Evolutionary conservation across 1,140 invertebrate species (phyloP).

Genomic region (Bombus soroeensis): DNA sequence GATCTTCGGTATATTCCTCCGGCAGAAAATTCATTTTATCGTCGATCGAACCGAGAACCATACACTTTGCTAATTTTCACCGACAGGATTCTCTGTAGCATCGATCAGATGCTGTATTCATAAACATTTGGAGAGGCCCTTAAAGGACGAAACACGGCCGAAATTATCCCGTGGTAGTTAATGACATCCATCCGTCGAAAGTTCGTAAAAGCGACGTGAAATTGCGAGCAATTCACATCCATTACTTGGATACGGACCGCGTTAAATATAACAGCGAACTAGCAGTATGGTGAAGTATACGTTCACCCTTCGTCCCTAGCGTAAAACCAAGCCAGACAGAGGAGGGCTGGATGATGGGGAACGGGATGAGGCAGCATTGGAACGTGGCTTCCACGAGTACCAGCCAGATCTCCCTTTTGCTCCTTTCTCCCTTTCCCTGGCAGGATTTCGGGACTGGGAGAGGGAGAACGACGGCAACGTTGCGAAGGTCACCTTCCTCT

Average conservation of each 20-base stretch:
- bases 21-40: no score
- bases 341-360: slow-evolving; percentile 1
- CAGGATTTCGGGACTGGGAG: background rate
- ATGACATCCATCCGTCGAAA: background rate
- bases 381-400: slow-evolving; percentile 45
- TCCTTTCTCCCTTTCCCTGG: background rate
- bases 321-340: slow-evolving; percentile 38
- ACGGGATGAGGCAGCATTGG: slow-evolving; percentile 19
- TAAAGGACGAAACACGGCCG: background rate
- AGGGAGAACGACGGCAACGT: slow-evolving; percentile 17
- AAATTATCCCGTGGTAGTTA: background rate
- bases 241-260: background rate
- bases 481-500: slow-evolving; percentile 66
- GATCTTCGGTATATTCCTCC: no score
- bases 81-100: no score
- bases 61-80: no score
- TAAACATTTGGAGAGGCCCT: background rate
- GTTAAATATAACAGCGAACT: background rate
- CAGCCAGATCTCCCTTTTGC: background rate
- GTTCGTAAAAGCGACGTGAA: background rate
- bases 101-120: background rate
- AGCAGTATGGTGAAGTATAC: background rate
- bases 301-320: slow-evolving; percentile 11
- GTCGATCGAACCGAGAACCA: no score
- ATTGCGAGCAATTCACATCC: background rate